Percentiles rank a stretch among this genome's conserved stretches.
phyloP scores from a whole-genome alignment of 2,113 vertebrate species.

The Saguinus imperator region DNA sequence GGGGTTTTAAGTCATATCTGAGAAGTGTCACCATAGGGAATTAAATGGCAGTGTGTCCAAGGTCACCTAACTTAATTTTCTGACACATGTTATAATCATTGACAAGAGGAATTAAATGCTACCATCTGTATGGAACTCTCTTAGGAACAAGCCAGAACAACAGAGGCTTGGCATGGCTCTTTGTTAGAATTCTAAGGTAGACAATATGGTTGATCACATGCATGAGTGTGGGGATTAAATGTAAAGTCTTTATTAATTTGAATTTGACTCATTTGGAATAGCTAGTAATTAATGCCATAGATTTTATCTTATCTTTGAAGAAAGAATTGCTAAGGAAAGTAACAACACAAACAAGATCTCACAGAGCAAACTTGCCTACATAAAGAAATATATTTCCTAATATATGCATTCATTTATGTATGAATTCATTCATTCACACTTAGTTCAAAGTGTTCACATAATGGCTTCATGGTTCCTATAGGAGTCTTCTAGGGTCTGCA shows the following conservation, averaged over 20 bases:
- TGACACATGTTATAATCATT: constrained; percentile 9
- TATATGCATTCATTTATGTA: neutral
- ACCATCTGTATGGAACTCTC: neutral
- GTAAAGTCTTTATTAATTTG: constrained; percentile 37
- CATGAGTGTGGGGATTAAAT: neutral
- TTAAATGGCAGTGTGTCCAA: constrained; percentile 26
- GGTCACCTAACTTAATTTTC: constrained; percentile 56
- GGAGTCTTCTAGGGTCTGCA: neutral
- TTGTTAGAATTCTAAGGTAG: neutral
- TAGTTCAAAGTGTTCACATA: neutral
- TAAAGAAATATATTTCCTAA: neutral
- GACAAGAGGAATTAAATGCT: constrained; percentile 48
- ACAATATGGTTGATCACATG: neutral
- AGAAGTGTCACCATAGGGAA: constrained; percentile 2
- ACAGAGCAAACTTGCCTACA: neutral
- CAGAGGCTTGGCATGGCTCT: neutral
- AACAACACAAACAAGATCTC: neutral
- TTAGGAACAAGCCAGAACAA: neutral
- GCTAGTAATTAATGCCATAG: neutral
- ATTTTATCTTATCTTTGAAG: neutral
- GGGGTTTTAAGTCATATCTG: neutral
- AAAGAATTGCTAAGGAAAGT: neutral
- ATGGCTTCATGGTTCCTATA: neutral
- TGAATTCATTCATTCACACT: neutral
- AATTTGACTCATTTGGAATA: constrained; percentile 38